Conservation (phyloP, 2,888 invertebrate genomes). For the Pteria penguin region DNA sequence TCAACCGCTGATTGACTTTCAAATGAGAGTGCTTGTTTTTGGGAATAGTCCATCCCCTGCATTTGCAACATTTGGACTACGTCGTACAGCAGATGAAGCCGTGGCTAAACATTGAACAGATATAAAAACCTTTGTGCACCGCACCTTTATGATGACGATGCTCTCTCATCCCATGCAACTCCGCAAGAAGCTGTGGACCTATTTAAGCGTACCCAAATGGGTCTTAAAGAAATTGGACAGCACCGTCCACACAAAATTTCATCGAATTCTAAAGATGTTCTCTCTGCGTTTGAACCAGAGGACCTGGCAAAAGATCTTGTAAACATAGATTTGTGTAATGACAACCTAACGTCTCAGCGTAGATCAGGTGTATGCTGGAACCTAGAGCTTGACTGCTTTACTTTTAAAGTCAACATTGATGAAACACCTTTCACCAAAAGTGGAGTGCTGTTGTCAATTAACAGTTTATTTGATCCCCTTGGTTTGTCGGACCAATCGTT, state of each 20-base stretch:
- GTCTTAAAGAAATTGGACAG: no score
- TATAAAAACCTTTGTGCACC: no score
- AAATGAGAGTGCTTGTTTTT: no score
- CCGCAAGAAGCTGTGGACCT: no score
- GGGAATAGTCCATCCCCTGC: no score
- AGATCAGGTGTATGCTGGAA: constrained; percentile 56
- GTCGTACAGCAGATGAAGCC: no score
- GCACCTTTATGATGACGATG: no score
- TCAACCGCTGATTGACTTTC: no score
- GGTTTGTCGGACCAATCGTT: constrained; percentile 30
- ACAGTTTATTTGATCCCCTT: constrained; percentile 31
- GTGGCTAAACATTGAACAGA: no score
- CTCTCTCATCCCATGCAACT: no score
- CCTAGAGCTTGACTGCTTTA: constrained; percentile 42
- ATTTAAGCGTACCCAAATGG: no score
- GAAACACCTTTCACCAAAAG: constrained; percentile 39
- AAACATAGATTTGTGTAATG: background rate
- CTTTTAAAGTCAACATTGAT: constrained; percentile 13
- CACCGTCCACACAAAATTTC: constrained; percentile 45
- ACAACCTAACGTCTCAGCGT: constrained; percentile 37
- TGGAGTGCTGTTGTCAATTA: constrained; percentile 45
- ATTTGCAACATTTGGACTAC: no score
- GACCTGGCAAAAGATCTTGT: constrained; percentile 37
- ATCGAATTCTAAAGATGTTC: constrained; percentile 44
- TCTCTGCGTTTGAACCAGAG: constrained; percentile 32